Evolutionary conservation across 1,140 invertebrate species (phyloP).

Genomic region (Ceratina calcarata): DNA sequence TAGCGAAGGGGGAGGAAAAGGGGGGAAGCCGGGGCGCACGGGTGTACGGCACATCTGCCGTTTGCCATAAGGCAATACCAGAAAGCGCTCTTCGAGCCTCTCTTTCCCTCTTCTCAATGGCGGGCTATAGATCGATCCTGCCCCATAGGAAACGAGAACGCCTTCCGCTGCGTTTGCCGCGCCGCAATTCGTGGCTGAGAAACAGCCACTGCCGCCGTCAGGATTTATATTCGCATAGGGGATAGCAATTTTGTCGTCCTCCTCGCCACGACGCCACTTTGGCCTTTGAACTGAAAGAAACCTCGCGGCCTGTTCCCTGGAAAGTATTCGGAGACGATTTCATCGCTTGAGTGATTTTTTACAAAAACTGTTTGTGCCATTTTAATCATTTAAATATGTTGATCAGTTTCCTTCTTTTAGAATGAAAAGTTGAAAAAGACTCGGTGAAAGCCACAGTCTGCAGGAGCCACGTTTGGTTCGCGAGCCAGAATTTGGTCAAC

Average conservation of each 20-base stretch:
- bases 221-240: conserved; percentile 46
- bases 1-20: conserved; percentile 21
- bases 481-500: neutral
- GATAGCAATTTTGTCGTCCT: conserved; percentile 19
- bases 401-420: too few species aligned
- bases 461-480: too few species aligned
- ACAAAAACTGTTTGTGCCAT: neutral
- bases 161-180: conserved; percentile 56
- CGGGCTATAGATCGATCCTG: conserved; percentile 67
- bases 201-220: conserved; percentile 53
- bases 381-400: too few species aligned
- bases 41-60: conserved; percentile 67
- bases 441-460: too few species aligned
- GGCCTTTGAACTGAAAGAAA: neutral
- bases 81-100: conserved; percentile 63
- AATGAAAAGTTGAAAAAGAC: too few species aligned
- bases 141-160: conserved; percentile 64
- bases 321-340: conserved; percentile 8
- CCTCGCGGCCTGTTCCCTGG: neutral
- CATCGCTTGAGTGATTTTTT: conserved; percentile 14
- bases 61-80: conserved; percentile 70
- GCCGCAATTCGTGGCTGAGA: conserved; percentile 61
- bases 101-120: conserved; percentile 64
- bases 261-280: neutral
- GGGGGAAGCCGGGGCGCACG: conserved; percentile 33